Conservation (phyloP, 2,113 vertebrate genomes). For the Tringa solitaria region DNA sequence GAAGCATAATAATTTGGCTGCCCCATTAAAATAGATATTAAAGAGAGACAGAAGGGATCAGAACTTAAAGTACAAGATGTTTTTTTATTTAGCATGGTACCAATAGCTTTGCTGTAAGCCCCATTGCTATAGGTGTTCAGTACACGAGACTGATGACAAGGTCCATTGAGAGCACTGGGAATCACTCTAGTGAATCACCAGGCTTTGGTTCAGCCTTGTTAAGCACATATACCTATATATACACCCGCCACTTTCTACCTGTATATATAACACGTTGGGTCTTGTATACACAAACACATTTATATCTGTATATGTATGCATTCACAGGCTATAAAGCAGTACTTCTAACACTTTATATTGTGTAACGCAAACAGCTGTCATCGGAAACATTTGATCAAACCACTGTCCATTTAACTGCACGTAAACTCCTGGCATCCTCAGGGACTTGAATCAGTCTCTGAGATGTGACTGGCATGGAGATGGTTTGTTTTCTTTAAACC, state of each 20-base stretch:
- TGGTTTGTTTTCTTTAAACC: neutral
- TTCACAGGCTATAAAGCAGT: neutral
- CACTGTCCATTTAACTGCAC: neutral
- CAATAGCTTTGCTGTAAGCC: neutral
- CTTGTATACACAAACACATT: neutral
- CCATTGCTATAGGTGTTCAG: neutral
- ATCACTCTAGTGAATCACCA: neutral
- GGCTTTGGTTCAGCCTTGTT: neutral
- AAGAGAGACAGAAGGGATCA: neutral
- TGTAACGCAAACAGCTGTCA: neutral
- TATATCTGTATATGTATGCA: neutral
- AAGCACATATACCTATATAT: neutral
- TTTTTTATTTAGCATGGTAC: neutral
- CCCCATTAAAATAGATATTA: neutral
- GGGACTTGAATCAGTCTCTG: neutral
- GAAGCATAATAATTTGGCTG: neutral
- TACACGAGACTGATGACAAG: fast-evolving
- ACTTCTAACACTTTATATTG: neutral
- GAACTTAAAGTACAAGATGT: neutral
- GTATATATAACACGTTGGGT: neutral
- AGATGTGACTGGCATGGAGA: neutral
- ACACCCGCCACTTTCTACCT: neutral
- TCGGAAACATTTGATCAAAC: neutral
- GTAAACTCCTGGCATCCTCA: neutral
- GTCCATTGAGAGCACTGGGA: neutral